Conservation (phyloP, 2,797 vertebrate genomes). For the Eurystomus glaucurus region DNA sequence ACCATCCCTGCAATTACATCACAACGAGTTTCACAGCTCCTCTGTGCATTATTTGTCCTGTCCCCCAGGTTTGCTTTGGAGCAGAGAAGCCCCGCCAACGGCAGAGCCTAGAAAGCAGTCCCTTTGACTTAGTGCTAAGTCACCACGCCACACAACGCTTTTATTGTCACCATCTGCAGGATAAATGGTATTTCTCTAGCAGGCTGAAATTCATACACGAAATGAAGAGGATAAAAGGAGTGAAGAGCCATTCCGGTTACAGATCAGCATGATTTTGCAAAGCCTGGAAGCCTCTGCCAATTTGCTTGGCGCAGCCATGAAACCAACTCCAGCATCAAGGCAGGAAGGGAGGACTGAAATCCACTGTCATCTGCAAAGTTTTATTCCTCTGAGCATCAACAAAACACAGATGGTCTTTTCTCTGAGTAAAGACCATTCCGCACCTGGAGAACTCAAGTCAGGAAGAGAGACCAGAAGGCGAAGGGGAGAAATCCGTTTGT, state of each 20-base stretch:
- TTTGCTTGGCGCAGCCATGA: not conserved
- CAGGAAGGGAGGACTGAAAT: not conserved
- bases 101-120: not conserved
- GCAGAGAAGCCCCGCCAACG: fast-evolving
- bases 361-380: not conserved
- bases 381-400: not conserved
- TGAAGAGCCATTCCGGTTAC: not conserved
- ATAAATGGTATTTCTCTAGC: not conserved
- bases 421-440: constrained; percentile 5
- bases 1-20: not conserved
- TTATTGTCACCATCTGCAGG: not conserved
- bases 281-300: not conserved
- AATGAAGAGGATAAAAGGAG: constrained; percentile 32
- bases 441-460: not conserved
- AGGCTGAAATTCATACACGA: constrained; percentile 33
- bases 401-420: constrained; percentile 30
- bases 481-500: constrained; percentile 38
- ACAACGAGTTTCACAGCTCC: not conserved
- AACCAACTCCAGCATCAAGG: not conserved
- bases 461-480: constrained; percentile 13
- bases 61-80: not conserved
- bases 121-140: not conserved
- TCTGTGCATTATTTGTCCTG: not conserved
- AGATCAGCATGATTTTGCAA: not conserved
- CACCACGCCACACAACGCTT: fast-evolving